Base-by-base conservation (phyloP, 2,888 invertebrate genomes). In the Andrena minutula region DNA sequence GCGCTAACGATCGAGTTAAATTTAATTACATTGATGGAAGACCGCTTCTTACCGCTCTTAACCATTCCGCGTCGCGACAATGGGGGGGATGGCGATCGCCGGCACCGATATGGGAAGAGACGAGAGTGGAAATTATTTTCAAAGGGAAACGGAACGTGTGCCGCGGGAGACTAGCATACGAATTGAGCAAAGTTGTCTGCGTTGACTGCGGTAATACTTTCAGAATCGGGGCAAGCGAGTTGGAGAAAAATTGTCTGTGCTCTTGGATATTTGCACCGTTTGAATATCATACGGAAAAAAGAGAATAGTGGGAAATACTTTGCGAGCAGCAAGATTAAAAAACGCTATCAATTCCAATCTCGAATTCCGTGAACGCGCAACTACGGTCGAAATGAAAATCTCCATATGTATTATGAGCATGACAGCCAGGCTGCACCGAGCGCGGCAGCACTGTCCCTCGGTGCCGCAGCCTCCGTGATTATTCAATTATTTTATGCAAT, bases 401-500 rank as follows among this genome's bases (percentile, higher is more conserved):
- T 61, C 61, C 75, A 68, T 68, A 61, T 51, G 61, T 69, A 47
- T 80, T 71, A 77, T 68, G 71, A 75, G 26, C 26, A 12, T 49
- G 77, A 77, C 60, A 61, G 61, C 10, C 61, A 53, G 26, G 20
- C 41, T 10, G 12, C 16, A 20, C 12, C 58, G 58, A 28, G 30
- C 49, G 53, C 26, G 16, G n/a, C 12, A 26, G 53, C 41, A 10
- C 30, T 20, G 23, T 70, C 51, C 28, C 3, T 41, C 47, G 76
- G 12, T 51, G 35, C 49, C 26, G 20, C 41, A 61, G 47, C 53
- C 69, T 26, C 30, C 71, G 51, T 72, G 72, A 77, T 78, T 80
- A 80, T 80, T 78, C 72, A 68, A 80, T 80, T 78, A 78, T 78
- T 78, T 80, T 68, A 66, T 78, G 63, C 61, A 66, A 78, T 80